Percentiles rank a stretch among this genome's conserved stretches.
Conservation (phyloP, 1,140 invertebrate species). For the Chionoecetes opilio region DNA sequence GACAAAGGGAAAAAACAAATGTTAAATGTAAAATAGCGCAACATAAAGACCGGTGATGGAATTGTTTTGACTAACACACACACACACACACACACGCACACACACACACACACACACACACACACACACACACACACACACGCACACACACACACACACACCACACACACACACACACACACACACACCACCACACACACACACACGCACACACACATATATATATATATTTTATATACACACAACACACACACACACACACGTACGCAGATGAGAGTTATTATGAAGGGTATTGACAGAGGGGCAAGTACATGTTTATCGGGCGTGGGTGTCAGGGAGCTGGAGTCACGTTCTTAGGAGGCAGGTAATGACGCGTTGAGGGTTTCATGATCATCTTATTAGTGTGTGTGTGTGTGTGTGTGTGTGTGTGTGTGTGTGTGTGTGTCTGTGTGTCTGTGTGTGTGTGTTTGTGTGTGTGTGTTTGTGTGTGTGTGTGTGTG, state of each 20-base stretch:
- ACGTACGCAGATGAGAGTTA: too few species aligned
- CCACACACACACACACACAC: slow-evolving; percentile 17
- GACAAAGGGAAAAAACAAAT: not conserved
- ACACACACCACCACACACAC: not conserved
- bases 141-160: not conserved
- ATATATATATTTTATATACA: too few species aligned
- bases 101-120: slow-evolving; percentile 21
- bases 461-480: slow-evolving; percentile 44
- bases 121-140: slow-evolving; percentile 27
- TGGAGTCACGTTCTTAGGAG: too few species aligned
- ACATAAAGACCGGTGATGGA: not conserved
- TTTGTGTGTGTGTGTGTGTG: not conserved
- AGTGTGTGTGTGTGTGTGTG: not conserved
- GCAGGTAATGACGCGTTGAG: too few species aligned
- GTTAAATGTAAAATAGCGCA: not conserved
- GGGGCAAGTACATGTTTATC: too few species aligned
- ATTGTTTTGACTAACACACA: not conserved
- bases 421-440: slow-evolving; percentile 22
- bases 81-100: slow-evolving; percentile 8
- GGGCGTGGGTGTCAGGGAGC: too few species aligned
- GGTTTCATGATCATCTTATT: too few species aligned
- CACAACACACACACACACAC: slow-evolving; percentile 9
- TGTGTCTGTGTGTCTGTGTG: slow-evolving; percentile 54
- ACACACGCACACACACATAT: slow-evolving; percentile 7
- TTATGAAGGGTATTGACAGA: too few species aligned